Conservation (phyloP, 2,113 vertebrate species). For the Limanda limanda region DNA sequence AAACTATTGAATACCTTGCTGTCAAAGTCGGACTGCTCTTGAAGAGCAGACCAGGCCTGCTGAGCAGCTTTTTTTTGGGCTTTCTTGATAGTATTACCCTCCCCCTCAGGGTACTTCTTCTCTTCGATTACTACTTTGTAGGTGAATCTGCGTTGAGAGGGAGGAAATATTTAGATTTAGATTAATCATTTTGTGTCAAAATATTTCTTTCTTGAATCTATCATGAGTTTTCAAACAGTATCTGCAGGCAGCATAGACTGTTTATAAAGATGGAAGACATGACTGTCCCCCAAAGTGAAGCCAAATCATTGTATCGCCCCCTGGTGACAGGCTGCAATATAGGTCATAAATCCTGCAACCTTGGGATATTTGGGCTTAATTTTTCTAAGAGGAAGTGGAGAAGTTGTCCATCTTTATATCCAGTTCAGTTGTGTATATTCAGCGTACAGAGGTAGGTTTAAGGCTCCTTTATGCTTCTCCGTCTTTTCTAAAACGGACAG, state of each 20-base stretch:
- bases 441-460: not conserved
- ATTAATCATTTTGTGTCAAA: not conserved
- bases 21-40: slow-evolving; percentile 49
- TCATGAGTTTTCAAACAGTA: not conserved
- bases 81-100: slow-evolving; percentile 51
- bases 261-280: too few relatives aligned
- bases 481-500: too few relatives aligned
- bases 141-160: slow-evolving; percentile 62
- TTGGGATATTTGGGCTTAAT: too few relatives aligned
- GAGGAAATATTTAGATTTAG: not conserved
- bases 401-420: too few relatives aligned
- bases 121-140: slow-evolving; percentile 55
- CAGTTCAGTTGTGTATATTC: not conserved
- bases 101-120: slow-evolving; percentile 56
- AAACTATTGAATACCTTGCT: slow-evolving; percentile 61
- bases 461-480: too few relatives aligned
- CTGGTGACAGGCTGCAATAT: too few relatives aligned
- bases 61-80: slow-evolving; percentile 73
- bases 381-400: too few relatives aligned
- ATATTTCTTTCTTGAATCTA: not conserved
- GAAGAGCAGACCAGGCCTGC: slow-evolving; percentile 60
- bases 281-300: too few relatives aligned
- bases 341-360: too few relatives aligned
- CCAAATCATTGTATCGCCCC: too few relatives aligned
- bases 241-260: not conserved